These are phyloP conservation scores for Coregonus ussuriensis DNA, from an alignment of 2,797 vertebrate species.

Conservation along the genomic window DNA sequence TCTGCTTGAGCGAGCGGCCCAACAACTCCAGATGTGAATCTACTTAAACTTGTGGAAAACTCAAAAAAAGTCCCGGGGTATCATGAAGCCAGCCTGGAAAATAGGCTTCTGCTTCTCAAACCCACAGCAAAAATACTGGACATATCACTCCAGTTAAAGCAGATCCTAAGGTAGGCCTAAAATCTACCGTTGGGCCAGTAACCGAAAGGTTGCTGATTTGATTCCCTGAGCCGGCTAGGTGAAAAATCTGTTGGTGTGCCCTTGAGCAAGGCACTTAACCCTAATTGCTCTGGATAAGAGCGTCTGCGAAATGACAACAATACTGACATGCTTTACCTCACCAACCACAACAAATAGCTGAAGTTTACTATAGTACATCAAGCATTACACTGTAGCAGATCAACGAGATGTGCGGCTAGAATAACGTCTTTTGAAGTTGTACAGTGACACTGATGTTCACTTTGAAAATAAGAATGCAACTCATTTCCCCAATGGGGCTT, in stretches of 20 bases:
- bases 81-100: constrained; percentile 40
- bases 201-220: too few relatives aligned
- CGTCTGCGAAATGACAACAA: too few relatives aligned
- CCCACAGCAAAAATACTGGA: constrained; percentile 31
- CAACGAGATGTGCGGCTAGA: not conserved
- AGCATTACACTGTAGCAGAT: not conserved
- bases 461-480: constrained; percentile 34
- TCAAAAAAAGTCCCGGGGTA: constrained; percentile 32
- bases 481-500: constrained; percentile 25
- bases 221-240: too few relatives aligned
- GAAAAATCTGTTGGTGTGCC: too few relatives aligned
- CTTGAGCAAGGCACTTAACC: too few relatives aligned
- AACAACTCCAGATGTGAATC: constrained; percentile 53
- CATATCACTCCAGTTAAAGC: constrained; percentile 34
- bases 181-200: not conserved
- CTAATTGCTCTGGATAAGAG: too few relatives aligned
- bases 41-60: constrained; percentile 53
- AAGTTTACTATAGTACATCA: constrained; percentile 8
- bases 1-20: constrained; percentile 23
- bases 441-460: constrained; percentile 40
- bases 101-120: constrained; percentile 33
- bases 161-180: constrained; percentile 16
- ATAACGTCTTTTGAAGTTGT: constrained; percentile 34
- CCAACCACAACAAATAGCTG: not conserved
- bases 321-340: not conserved